A percentile compares a stretch with the other conserved stretches of the same genome.
These are phyloP conservation scores for Pachypsylla venusta DNA, from an alignment of 1,140 invertebrate genomes.

Conservation along the genomic window DNA sequence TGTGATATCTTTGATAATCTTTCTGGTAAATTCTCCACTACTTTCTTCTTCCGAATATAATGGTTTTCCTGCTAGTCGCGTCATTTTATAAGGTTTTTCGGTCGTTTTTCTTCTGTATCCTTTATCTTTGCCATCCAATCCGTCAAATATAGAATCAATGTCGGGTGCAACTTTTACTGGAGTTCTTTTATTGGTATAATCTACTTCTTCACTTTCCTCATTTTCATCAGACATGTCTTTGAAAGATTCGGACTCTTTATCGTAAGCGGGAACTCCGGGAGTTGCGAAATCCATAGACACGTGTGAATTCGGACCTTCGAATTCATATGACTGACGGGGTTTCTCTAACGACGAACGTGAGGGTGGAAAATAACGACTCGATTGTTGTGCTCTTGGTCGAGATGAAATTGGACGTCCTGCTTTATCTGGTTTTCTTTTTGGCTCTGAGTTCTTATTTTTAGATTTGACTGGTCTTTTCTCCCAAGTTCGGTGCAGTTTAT, in stretches of 20 bases:
- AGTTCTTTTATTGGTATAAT: neutral
- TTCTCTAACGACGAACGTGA: neutral
- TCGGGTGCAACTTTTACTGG: neutral
- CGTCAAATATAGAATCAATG: neutral
- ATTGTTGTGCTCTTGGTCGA: neutral
- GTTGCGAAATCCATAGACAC: slow-evolving; percentile 12
- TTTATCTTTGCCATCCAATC: neutral
- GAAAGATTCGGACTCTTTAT: neutral
- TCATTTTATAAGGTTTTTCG: neutral
- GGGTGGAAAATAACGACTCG: neutral
- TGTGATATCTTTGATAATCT: neutral
- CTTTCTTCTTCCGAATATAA: neutral
- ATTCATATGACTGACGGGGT: neutral
- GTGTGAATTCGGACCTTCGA: slow-evolving; percentile 15
- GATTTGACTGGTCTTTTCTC: neutral
- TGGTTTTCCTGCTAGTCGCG: neutral
- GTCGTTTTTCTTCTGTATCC: neutral
- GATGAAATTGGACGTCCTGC: neutral
- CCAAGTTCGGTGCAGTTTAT: slow-evolving; percentile 8
- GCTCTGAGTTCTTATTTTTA: neutral
- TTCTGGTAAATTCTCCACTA: neutral
- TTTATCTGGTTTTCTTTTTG: neutral
- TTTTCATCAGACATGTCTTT: neutral
- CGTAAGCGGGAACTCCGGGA: neutral
- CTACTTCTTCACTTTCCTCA: neutral